Conservation (phyloP, 2,113 vertebrate genomes). For the Junco hyemalis region DNA sequence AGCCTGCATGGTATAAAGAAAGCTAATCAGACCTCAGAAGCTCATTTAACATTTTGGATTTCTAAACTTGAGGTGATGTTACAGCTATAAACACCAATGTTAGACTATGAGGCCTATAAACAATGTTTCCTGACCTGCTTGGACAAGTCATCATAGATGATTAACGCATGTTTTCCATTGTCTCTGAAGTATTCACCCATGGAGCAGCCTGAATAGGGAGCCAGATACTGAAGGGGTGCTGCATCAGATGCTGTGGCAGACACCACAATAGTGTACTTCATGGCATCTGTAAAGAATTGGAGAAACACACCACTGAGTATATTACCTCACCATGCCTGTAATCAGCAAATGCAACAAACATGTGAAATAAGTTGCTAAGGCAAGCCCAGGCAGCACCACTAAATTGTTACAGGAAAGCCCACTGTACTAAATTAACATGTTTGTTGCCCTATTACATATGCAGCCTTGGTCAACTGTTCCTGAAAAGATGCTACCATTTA, state of each 20-base stretch:
- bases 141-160: slow-evolving; percentile 98
- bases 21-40: neutral
- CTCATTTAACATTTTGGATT: neutral
- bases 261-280: slow-evolving; percentile 99
- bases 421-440: neutral
- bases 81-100: neutral
- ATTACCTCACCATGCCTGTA: neutral
- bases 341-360: neutral
- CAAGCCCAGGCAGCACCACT: neutral
- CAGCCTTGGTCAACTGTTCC: neutral
- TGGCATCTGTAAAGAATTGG: slow-evolving; percentile 79
- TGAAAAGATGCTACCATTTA: neutral
- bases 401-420: neutral
- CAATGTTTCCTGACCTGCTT: slow-evolving; percentile 84
- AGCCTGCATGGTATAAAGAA: slow-evolving; percentile 73
- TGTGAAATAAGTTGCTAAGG: neutral
- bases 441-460: neutral
- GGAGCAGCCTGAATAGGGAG: slow-evolving; percentile 97
- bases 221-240: slow-evolving; percentile 96
- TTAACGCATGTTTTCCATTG: slow-evolving; percentile 94
- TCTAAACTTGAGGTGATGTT: neutral
- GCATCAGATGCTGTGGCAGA: slow-evolving; percentile 97
- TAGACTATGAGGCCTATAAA: neutral
- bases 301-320: neutral
- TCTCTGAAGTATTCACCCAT: slow-evolving; percentile 99